Percentiles rank a stretch among this genome's conserved stretches.
These are phyloP conservation scores for Emys orbicularis DNA, from an alignment of 2,797 vertebrate species.

Conservation along the genomic window DNA sequence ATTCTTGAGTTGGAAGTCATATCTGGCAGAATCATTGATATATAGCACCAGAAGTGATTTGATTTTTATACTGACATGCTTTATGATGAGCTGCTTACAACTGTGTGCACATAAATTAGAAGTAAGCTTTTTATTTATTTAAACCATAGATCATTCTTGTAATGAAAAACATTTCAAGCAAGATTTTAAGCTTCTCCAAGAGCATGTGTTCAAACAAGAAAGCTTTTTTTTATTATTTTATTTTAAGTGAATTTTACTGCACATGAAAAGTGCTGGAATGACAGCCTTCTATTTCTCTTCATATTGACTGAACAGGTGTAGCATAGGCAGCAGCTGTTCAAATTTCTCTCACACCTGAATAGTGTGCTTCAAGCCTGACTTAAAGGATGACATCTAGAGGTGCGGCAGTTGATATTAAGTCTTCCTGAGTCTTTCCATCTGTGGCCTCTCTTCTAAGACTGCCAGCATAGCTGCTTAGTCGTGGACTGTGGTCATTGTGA, in stretches of 20 bases:
- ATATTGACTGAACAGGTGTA: neutral
- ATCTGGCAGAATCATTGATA: constrained; percentile 15
- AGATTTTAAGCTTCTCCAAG: neutral
- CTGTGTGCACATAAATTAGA: neutral
- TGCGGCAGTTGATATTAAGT: neutral
- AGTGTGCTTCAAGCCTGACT: neutral
- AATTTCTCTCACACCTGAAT: neutral
- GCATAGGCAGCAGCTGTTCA: neutral
- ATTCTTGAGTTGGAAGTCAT: neutral
- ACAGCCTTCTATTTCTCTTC: neutral
- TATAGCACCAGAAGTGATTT: neutral
- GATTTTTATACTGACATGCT: neutral
- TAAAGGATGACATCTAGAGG: neutral
- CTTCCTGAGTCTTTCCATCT: neutral
- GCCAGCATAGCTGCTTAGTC: neutral
- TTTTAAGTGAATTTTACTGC: neutral
- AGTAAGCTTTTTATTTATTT: neutral
- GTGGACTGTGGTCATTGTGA: neutral
- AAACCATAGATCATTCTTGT: neutral
- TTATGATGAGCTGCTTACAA: neutral
- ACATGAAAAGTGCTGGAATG: neutral
- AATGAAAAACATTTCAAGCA: neutral
- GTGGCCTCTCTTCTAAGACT: neutral
- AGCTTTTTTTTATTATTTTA: neutral
- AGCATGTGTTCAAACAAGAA: neutral